These are phyloP conservation scores for Phenganax stokvisi DNA, from an alignment of 92 coral and sea anemone species.

Conservation along the genomic window DNA sequence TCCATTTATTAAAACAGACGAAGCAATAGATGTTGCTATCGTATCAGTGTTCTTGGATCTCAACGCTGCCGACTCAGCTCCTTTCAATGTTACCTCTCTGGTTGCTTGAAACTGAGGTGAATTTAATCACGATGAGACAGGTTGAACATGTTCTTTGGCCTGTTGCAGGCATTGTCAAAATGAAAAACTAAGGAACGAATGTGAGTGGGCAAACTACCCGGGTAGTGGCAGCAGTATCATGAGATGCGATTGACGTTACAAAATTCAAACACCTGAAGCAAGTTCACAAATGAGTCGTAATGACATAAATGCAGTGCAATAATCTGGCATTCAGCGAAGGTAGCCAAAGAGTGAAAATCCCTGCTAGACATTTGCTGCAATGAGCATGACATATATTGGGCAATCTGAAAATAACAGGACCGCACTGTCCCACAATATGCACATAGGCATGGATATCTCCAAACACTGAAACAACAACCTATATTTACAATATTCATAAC, in stretches of 20 bases:
- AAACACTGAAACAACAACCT: too few species aligned
- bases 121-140: neutral
- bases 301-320: neutral
- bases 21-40: too few species aligned
- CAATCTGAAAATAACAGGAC: too few species aligned
- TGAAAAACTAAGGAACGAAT: neutral
- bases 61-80: too few species aligned
- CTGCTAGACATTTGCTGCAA: too few species aligned
- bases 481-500: too few species aligned
- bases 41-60: too few species aligned
- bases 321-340: neutral
- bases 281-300: neutral
- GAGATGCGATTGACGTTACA: neutral
- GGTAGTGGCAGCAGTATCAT: neutral
- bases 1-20: too few species aligned
- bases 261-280: neutral
- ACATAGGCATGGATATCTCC: too few species aligned
- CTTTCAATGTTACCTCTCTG: neutral
- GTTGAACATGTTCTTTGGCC: neutral
- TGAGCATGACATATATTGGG: too few species aligned
- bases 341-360: neutral
- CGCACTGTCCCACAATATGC: too few species aligned
- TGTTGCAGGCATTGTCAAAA: conserved; percentile 5
- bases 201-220: neutral
- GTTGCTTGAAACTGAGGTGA: neutral